phyloP scores from a whole-genome alignment of 2,113 vertebrate species.

The Actinemys pallida region DNA sequence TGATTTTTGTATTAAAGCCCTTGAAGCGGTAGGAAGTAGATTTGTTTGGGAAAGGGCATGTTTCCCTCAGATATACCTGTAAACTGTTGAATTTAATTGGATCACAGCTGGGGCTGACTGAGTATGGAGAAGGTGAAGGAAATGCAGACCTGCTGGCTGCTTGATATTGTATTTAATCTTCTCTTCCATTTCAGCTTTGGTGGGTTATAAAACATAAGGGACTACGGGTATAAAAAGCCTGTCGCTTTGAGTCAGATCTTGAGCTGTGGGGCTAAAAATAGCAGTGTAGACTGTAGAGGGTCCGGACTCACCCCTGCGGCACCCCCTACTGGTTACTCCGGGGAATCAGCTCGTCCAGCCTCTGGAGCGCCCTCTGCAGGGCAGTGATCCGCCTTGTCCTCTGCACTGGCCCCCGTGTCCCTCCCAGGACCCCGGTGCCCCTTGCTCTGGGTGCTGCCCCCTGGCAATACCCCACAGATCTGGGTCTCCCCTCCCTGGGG shows the following conservation, averaged over 20 bases:
- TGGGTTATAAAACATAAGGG: constrained; percentile 12
- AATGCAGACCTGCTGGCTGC: constrained; percentile 4
- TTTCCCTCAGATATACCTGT: constrained; percentile 10
- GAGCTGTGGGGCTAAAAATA: not conserved
- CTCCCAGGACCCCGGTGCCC: too few species aligned
- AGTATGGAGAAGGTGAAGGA: not conserved
- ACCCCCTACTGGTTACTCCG: too few species aligned
- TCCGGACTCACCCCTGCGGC: too few species aligned
- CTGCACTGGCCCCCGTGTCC: too few species aligned
- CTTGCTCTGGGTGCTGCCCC: too few species aligned
- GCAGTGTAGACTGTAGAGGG: not conserved
- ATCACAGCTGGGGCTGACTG: constrained; percentile 50
- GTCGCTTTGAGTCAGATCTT: not conserved
- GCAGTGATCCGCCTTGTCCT: too few species aligned
- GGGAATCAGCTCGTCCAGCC: too few species aligned
- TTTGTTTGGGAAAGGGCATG: constrained; percentile 38
- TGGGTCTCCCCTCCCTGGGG: too few species aligned
- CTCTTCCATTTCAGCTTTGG: not conserved
- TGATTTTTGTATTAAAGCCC: constrained; percentile 33
- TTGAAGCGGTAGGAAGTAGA: constrained; percentile 33
- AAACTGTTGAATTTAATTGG: constrained; percentile 47
- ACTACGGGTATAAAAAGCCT: not conserved
- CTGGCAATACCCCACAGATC: too few species aligned
- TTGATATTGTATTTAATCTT: constrained; percentile 29
- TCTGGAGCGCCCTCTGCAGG: too few species aligned